Evolutionary conservation across 2,888 invertebrate genomes (phyloP).

Genomic region (Blomia tropicalis): DNA sequence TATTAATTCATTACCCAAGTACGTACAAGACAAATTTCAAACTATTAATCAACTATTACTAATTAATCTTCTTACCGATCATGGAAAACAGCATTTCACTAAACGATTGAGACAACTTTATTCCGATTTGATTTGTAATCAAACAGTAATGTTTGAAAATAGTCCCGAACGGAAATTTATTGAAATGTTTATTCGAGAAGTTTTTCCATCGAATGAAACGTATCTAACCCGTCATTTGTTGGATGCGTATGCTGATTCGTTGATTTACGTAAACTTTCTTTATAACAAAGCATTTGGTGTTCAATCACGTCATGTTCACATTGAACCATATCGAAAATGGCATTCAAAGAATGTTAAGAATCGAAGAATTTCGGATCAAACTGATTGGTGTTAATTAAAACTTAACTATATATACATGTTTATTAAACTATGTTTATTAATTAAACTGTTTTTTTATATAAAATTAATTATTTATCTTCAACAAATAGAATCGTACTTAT

Average conservation of each 20-base stretch:
- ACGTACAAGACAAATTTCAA: slow-evolving; percentile 3
- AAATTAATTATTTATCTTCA: too few species aligned
- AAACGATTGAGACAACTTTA: slow-evolving; percentile 15
- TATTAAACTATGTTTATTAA: too few species aligned
- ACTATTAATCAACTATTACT: background rate
- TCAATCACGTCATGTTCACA: slow-evolving; percentile 48
- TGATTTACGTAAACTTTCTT: slow-evolving; percentile 49
- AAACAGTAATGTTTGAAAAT: background rate
- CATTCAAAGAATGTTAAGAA: too few species aligned
- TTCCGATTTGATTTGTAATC: background rate
- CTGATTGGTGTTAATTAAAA: too few species aligned
- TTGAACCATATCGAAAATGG: slow-evolving; percentile 45
- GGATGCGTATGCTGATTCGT: slow-evolving; percentile 50
- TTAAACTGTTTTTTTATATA: too few species aligned
- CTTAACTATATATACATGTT: too few species aligned
- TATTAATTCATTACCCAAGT: background rate
- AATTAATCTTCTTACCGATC: background rate
- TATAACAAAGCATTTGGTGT: slow-evolving; percentile 54
- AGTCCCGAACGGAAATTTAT: background rate
- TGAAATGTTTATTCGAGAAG: background rate
- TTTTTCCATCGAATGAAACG: background rate
- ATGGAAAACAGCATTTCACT: slow-evolving; percentile 11
- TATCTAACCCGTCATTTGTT: slow-evolving; percentile 31
- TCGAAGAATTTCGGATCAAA: too few species aligned
- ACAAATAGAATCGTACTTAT: too few species aligned